phyloP scores from a whole-genome alignment of 2,888 invertebrate species.

The Hypolimnas misippus region DNA sequence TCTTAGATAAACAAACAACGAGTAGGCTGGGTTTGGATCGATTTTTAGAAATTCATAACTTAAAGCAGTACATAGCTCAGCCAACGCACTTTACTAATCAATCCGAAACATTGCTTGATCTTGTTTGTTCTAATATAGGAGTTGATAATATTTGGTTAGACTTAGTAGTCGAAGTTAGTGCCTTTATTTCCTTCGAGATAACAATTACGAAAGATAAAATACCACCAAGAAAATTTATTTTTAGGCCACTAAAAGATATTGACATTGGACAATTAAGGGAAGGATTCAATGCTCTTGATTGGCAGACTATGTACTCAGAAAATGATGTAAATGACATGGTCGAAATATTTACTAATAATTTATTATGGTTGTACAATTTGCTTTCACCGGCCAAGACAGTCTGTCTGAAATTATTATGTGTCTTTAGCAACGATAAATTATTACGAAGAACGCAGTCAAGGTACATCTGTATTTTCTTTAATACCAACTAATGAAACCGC shows the following conservation, averaged over 20 bases:
- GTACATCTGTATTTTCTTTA: not conserved
- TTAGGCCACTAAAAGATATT: not conserved
- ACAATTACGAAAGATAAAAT: not conserved
- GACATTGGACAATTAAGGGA: not conserved
- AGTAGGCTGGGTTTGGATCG: too few species aligned
- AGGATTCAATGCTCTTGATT: not conserved
- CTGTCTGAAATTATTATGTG: not conserved
- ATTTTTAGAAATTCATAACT: too few species aligned
- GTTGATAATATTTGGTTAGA: too few species aligned
- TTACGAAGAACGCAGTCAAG: not conserved
- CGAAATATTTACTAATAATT: not conserved
- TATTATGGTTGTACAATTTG: not conserved
- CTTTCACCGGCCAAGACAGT: not conserved
- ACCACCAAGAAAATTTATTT: not conserved
- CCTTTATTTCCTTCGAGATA: not conserved
- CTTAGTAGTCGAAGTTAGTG: too few species aligned
- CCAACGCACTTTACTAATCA: too few species aligned
- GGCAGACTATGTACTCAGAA: not conserved
- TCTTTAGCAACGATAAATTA: not conserved
- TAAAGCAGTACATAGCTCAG: too few species aligned
- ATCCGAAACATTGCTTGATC: too few species aligned
- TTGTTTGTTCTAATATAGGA: too few species aligned
- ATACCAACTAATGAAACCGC: not conserved
- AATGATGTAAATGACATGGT: not conserved
- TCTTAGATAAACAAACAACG: too few species aligned